phyloP scores from a whole-genome alignment of 2,888 invertebrate genomes.

The Anodontia alba region DNA sequence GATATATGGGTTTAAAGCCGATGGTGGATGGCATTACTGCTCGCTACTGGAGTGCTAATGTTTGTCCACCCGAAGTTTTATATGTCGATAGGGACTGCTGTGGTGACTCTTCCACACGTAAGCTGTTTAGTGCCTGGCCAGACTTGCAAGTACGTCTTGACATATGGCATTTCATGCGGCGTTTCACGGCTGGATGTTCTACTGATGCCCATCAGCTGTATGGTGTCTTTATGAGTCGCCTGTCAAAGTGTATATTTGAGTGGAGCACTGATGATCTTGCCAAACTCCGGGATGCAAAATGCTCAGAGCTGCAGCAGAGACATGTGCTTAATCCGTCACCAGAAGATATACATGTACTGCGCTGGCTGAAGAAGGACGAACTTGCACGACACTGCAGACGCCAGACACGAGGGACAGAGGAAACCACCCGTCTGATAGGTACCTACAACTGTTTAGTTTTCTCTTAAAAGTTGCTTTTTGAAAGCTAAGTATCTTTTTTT shows the following conservation, averaged over 20 bases:
- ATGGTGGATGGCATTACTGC: slow-evolving; percentile 59
- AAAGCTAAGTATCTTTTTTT: too few species aligned
- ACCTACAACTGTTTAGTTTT: not conserved
- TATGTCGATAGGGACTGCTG: slow-evolving; percentile 68
- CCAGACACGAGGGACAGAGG: slow-evolving; percentile 49
- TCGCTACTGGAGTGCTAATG: slow-evolving; percentile 35
- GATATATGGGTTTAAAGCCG: slow-evolving; percentile 38
- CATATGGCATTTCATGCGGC: slow-evolving; percentile 70
- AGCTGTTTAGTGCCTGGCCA: slow-evolving; percentile 49
- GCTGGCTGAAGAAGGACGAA: slow-evolving; percentile 41
- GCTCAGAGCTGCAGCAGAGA: slow-evolving; percentile 22
- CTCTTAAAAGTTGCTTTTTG: not conserved
- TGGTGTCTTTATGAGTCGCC: slow-evolving; percentile 56
- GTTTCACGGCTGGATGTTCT: slow-evolving; percentile 48
- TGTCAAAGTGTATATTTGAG: slow-evolving; percentile 55
- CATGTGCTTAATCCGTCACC: not conserved
- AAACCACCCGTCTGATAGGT: slow-evolving; percentile 36
- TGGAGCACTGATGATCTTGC: slow-evolving; percentile 54
- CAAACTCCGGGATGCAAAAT: slow-evolving; percentile 36
- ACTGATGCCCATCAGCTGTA: slow-evolving; percentile 66
- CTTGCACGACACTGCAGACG: slow-evolving; percentile 49
- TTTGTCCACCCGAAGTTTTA: slow-evolving; percentile 59
- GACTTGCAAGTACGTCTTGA: slow-evolving; percentile 55
- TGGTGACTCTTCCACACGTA: slow-evolving; percentile 18
- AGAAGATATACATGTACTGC: not conserved